Evolutionary conservation across 2,888 invertebrate species (phyloP).

Genomic region (Cheilosia vulpina): DNA sequence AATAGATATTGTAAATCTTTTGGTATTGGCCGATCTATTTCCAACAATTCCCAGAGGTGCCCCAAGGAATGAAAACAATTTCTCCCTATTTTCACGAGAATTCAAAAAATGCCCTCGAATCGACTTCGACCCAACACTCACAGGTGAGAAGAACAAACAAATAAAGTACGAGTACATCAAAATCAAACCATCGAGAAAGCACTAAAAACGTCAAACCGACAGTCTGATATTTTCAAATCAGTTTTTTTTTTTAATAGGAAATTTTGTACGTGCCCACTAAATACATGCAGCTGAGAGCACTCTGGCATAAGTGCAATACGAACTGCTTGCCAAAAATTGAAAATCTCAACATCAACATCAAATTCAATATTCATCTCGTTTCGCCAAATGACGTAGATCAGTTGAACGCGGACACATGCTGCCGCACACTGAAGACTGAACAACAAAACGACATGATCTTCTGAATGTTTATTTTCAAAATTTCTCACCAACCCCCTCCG

Average conservation of each 20-base stretch:
- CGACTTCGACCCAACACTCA: background rate
- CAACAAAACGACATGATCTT: conserved; percentile 39
- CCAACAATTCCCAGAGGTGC: too few relatives aligned
- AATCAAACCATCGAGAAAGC: conserved; percentile 40
- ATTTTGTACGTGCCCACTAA: conserved; percentile 41
- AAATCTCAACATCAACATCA: conserved; percentile 35
- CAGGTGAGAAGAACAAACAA: conserved; percentile 10
- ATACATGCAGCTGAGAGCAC: background rate
- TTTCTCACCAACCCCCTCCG: background rate
- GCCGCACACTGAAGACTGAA: conserved; percentile 2
- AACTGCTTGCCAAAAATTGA: conserved; percentile 51
- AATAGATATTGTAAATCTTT: too few relatives aligned
- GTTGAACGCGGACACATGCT: conserved; percentile 14
- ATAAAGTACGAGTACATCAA: background rate
- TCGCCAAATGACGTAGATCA: conserved; percentile 70
- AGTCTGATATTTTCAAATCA: conserved; percentile 64
- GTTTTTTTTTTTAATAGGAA: conserved; percentile 54
- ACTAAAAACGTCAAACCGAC: conserved; percentile 64
- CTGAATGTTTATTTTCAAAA: conserved; percentile 54
- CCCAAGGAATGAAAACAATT: too few relatives aligned
- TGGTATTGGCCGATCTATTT: too few relatives aligned
- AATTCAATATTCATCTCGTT: conserved; percentile 61
- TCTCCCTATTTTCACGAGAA: too few relatives aligned
- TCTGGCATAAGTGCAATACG: conserved; percentile 38
- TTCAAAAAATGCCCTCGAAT: too few relatives aligned